Evolutionary conservation across 2,888 invertebrate species (phyloP).

Genomic region (Leptinotarsa peninsularis): DNA sequence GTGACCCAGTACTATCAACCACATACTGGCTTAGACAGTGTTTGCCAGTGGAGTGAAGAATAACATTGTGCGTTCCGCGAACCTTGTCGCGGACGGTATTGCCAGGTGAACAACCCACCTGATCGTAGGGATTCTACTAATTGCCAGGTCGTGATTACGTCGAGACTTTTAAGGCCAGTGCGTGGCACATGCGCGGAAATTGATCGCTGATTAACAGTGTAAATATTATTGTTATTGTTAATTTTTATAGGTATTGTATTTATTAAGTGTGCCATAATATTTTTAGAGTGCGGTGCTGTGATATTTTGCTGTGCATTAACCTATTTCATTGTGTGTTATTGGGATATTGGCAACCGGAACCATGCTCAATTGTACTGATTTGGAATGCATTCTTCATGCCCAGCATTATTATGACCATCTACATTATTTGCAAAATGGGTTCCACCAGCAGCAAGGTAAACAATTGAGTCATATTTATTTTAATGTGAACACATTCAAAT

Average conservation of each 20-base stretch:
- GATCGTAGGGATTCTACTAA: constrained; percentile 18
- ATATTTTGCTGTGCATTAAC: not conserved
- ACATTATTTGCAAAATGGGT: constrained; percentile 74
- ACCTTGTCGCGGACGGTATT: constrained; percentile 49
- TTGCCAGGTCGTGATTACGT: not conserved
- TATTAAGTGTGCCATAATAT: constrained; percentile 14
- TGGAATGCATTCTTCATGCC: constrained; percentile 82
- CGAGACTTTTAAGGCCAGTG: constrained; percentile 10
- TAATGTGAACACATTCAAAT: not conserved
- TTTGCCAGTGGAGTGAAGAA: constrained; percentile 40
- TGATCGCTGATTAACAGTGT: constrained; percentile 1
- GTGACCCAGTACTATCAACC: constrained; percentile 58
- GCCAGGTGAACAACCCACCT: constrained; percentile 17
- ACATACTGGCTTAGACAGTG: constrained; percentile 52
- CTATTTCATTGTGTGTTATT: constrained; percentile 15
- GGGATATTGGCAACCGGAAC: constrained; percentile 26
- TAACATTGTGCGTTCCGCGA: constrained; percentile 38
- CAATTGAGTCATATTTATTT: not conserved
- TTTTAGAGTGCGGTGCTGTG: not conserved
- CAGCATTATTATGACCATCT: constrained; percentile 81
- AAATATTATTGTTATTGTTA: constrained; percentile 18
- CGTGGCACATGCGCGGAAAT: constrained; percentile 2
- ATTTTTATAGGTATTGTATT: constrained; percentile 1
- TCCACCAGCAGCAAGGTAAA: constrained; percentile 75
- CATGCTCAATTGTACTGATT: constrained; percentile 83